A percentile compares a stretch with the other conserved stretches of the same genome.
Conservation (phyloP, 2,113 vertebrate genomes). For the Onychostoma macrolepis region DNA sequence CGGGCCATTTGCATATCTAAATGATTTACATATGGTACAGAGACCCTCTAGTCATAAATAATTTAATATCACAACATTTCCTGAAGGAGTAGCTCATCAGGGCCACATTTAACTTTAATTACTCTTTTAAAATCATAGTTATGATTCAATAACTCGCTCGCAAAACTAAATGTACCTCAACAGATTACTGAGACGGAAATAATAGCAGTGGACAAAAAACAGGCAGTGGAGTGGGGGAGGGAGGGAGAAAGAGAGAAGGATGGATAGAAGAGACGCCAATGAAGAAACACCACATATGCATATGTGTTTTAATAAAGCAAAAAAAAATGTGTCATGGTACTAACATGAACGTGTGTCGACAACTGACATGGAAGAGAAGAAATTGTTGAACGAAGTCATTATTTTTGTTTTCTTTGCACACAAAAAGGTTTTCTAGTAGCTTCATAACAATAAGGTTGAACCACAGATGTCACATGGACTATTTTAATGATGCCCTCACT, state of each 20-base stretch:
- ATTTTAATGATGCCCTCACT: no score
- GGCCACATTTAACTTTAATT: slow-evolving; percentile 90
- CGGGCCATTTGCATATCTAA: slow-evolving; percentile 76
- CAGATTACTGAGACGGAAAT: slow-evolving; percentile 61
- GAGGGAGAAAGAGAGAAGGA: slow-evolving; percentile 28
- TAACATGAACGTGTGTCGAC: no score
- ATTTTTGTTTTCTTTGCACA: no score
- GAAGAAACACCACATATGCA: not conserved
- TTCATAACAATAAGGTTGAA: no score
- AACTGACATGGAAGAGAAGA: no score
- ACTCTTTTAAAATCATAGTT: slow-evolving; percentile 87
- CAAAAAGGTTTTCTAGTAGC: no score
- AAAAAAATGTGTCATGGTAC: no score
- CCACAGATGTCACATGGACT: no score
- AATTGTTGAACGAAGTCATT: no score
- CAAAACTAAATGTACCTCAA: slow-evolving; percentile 83
- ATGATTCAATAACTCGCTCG: slow-evolving; percentile 85
- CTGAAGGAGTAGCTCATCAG: slow-evolving; percentile 81
- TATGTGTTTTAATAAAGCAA: not conserved
- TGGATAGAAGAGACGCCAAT: not conserved
- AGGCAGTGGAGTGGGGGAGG: not conserved
- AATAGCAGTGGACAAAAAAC: slow-evolving; percentile 49
- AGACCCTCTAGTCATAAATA: slow-evolving; percentile 82
- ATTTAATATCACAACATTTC: slow-evolving; percentile 82
- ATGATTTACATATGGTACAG: slow-evolving; percentile 85